Base-by-base conservation (phyloP, 2,797 vertebrate species). In the Ispidina lecontei region DNA sequence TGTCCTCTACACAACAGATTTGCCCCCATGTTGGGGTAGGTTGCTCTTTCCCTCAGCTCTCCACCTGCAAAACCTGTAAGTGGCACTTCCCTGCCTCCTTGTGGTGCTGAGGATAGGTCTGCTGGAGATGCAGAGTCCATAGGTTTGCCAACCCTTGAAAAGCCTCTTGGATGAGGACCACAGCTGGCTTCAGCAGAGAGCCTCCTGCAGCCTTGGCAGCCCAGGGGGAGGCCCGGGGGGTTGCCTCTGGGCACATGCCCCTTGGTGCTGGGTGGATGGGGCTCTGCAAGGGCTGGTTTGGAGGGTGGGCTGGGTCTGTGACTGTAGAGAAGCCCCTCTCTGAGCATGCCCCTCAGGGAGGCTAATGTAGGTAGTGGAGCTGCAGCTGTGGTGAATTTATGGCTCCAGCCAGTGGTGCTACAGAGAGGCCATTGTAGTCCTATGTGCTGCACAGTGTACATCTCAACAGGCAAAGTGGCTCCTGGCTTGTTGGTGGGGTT, bases 391-490 rank as follows among this genome's bases (percentile, higher is more conserved):
- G 58, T 1, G 0, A 89, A 69, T 96, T 96, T 96, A 80, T 94
- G 84, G 88, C 89, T 97, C 68, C 63, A 89, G 89, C 90, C 94
- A 75, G 67, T 28, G 92, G 86, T 88, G 93, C 94, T 93, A 95
- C 65, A 94, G 95, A 70, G 71, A 87, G 71, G 84, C 92, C 93
- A 94, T 96, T 97, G 92, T 95, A 93, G 87, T 96, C 65, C 92
- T 78, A 23, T 82, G 62, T 94, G 64, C 94, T 60, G 58, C 51
- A 63, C 79, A 85, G 72, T 95, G 92, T 96, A 92, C 94, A 94
- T 96, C 95, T 96, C 84, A 69, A 95, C 82, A 94, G 94, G 82
- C 89, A 88, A 93, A 93, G 93, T 85, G 85, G 89, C 91, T 96
- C 93, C 84, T 72, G 55, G 68, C 67, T 90, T 82, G 64, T 84